Base-by-base conservation (phyloP, 2,888 invertebrate species). In the Ectemnius continuus region DNA sequence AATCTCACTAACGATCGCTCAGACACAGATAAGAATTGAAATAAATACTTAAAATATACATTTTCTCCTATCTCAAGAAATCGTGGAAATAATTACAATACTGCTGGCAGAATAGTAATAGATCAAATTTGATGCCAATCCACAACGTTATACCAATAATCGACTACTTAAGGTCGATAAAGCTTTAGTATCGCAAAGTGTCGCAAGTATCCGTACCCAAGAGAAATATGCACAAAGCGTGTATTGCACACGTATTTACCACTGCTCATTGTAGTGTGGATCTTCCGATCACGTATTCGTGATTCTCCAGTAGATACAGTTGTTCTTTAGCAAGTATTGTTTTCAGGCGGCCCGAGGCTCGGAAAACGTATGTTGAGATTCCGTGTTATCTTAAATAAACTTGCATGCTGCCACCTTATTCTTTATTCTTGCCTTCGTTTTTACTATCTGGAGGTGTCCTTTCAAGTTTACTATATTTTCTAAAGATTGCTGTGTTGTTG, bases 331-430 rank as follows among this genome's bases (percentile, higher is more conserved):
- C 70, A 73, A 83, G 76, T 85, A 85, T 88, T 89, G 84, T 89
- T 90, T 90, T 83, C 90, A 91, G 90, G 84, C 87, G 89, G 88
- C 90, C 86, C 89, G 90, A 89, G 90, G 90, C 88, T 90, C 90
- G 83, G 90, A 90, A 87, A 90, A 88, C 90, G 90, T 91, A 91
- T 84, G 91, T 91, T 83, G 82, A 85, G 78, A 79, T 65, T 57
- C 70, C 70, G 77, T 79, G 63, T 69, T 60, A 69, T 71, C 48
- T 73, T 67, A 67, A 76, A 57, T 73, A 71, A 65, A 67, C 60
- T 69, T 80, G 83, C 83, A 83, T 83, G 83, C 56, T 28, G 20
- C 56, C 56, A 28, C 79, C 59, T 74, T 73, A 23, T 70, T 28
- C 56, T 61, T n/a, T 62, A 23, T 20, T 36, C 23, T 72, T 59